phyloP scores from a whole-genome alignment of 2,113 vertebrate genomes.

The Penelope pileata region DNA sequence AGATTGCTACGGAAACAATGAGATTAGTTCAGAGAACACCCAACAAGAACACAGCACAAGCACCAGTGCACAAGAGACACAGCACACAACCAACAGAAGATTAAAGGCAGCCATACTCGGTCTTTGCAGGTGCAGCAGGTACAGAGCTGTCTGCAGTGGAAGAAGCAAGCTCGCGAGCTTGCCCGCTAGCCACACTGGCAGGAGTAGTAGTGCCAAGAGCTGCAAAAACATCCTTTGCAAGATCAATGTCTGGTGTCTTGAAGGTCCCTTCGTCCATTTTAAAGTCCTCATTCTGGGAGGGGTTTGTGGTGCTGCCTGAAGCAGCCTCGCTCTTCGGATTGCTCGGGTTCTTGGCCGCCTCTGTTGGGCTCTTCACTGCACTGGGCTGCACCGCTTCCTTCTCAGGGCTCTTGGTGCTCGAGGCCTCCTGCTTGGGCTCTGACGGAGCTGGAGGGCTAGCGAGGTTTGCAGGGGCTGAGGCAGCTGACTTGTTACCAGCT shows the following conservation, averaged over 20 bases:
- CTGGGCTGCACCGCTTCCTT: slow-evolving; percentile 81
- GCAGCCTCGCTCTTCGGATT: slow-evolving; percentile 81
- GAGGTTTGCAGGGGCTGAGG: slow-evolving; percentile 58
- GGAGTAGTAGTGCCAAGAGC: slow-evolving; percentile 84
- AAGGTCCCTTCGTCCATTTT: slow-evolving; percentile 93
- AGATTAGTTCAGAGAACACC: slow-evolving; percentile 57
- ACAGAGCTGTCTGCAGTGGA: slow-evolving; percentile 82
- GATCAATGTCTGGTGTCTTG: slow-evolving; percentile 90
- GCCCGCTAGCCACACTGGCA: slow-evolving; percentile 78
- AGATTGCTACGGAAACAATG: slow-evolving; percentile 29
- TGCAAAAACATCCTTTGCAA: slow-evolving; percentile 94
- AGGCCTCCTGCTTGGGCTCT: slow-evolving; percentile 78
- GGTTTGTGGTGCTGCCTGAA: slow-evolving; percentile 77
- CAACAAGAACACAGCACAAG: slow-evolving; percentile 70
- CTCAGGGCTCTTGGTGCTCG: slow-evolving; percentile 76
- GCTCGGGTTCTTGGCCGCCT: slow-evolving; percentile 76
- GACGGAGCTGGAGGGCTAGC: slow-evolving; percentile 72
- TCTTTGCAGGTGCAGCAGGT: slow-evolving; percentile 86
- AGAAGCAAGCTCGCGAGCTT: slow-evolving; percentile 75
- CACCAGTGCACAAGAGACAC: slow-evolving; percentile 74
- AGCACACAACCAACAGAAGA: slow-evolving; percentile 70
- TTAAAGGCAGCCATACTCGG: slow-evolving; percentile 91
- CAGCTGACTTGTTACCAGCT: slow-evolving; percentile 62
- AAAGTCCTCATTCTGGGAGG: slow-evolving; percentile 88
- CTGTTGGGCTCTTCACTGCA: slow-evolving; percentile 73